These are phyloP conservation scores for Apamea epomidion DNA, from an alignment of 2,888 invertebrate species.

Conservation along the genomic window DNA sequence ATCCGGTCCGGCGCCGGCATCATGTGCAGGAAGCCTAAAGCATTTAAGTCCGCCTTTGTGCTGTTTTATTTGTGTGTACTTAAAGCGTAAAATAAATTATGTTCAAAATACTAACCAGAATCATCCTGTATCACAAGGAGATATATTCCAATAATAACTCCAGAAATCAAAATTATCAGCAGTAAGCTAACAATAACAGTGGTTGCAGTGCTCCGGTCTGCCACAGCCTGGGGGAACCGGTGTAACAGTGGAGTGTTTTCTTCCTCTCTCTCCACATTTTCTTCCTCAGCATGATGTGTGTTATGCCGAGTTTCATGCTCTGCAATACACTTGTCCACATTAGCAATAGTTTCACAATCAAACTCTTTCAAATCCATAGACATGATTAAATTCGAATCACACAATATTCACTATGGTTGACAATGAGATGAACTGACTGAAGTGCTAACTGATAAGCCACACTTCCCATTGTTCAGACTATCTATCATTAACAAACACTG, in stretches of 20 bases:
- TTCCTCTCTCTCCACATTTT: constrained; percentile 41
- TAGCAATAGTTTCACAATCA: constrained; percentile 27
- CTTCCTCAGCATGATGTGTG: constrained; percentile 69
- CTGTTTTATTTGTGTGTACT: neutral
- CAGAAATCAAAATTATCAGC: constrained; percentile 76
- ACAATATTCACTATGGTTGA: constrained; percentile 27
- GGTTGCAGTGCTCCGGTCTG: constrained; percentile 66
- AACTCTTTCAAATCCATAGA: constrained; percentile 52
- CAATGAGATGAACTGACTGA: constrained; percentile 51
- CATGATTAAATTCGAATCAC: constrained; percentile 8
- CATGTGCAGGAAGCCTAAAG: neutral
- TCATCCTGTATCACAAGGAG: constrained; percentile 80
- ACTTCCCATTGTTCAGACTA: constrained; percentile 53
- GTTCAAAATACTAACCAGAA: constrained; percentile 73
- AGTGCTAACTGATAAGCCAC: constrained; percentile 47
- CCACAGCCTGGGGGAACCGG: constrained; percentile 69
- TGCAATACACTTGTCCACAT: constrained; percentile 63
- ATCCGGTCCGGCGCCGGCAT: neutral
- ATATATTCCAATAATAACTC: constrained; percentile 82
- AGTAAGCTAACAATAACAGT: constrained; percentile 75
- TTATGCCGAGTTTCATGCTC: constrained; percentile 82
- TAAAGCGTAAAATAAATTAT: neutral
- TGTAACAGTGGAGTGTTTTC: constrained; percentile 80
- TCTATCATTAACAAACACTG: constrained; percentile 60
- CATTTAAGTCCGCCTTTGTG: neutral